Conservation (phyloP, 2,888 invertebrate genomes). For the Pachliopta kotzebuea region DNA sequence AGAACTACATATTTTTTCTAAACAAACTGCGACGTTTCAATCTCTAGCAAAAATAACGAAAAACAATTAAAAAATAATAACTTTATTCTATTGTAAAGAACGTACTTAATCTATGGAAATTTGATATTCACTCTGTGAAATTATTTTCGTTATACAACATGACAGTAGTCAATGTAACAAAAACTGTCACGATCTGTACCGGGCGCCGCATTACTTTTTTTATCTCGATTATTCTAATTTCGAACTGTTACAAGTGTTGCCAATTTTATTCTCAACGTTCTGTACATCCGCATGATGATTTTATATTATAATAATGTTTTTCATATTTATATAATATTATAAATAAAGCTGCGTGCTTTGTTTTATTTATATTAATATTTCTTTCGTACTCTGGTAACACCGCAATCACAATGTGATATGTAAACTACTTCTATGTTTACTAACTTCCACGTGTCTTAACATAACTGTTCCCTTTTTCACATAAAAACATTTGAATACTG, state of each 20-base stretch:
- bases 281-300: neutral
- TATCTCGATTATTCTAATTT: slow-evolving; percentile 22
- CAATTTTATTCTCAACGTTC: slow-evolving; percentile 12
- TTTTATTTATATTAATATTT: no score
- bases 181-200: slow-evolving; percentile 7
- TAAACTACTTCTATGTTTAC: no score
- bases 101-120: no score
- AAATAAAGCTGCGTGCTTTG: neutral
- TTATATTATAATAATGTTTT: neutral
- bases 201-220: slow-evolving; percentile 24
- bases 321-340: neutral
- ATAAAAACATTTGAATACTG: neutral
- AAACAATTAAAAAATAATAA: no score
- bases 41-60: no score
- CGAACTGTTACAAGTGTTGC: slow-evolving; percentile 22
- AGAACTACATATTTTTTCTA: no score
- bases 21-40: no score
- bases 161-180: neutral
- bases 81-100: no score
- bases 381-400: no score
- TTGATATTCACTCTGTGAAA: neutral
- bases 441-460: no score
- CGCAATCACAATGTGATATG: no score
- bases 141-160: neutral
- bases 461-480: no score